phyloP scores from a whole-genome alignment of 35 echinoderm and acorn worm genomes.

The Stichopus chloronotus region DNA sequence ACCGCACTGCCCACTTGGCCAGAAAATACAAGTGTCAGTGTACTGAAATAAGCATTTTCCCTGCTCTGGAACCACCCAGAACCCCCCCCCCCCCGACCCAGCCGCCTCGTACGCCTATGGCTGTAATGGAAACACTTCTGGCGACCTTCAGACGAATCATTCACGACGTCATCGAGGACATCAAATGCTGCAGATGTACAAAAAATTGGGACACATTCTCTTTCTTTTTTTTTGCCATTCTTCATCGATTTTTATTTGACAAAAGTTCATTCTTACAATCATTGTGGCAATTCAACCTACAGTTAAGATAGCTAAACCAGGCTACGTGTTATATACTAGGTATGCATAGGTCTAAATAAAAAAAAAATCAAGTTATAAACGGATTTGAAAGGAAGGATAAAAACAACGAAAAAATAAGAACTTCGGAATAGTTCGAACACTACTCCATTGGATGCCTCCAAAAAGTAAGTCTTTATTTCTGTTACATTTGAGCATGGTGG shows the following conservation, averaged over 20 bases:
- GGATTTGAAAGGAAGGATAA: constrained; percentile 27
- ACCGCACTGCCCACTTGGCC: too few relatives aligned
- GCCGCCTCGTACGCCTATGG: too few relatives aligned
- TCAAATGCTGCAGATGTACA: too few relatives aligned
- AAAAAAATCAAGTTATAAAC: constrained; percentile 24
- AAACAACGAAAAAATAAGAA: background rate
- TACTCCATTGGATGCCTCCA: background rate
- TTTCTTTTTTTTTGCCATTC: background rate
- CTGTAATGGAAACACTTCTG: too few relatives aligned
- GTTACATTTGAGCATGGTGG: too few relatives aligned
- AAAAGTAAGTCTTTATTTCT: background rate
- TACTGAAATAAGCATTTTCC: too few relatives aligned
- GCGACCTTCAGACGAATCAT: too few relatives aligned
- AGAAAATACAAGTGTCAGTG: too few relatives aligned
- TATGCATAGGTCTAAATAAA: constrained; percentile 52
- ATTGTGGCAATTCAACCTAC: constrained; percentile 22
- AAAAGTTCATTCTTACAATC: constrained; percentile 41
- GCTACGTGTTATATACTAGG: constrained; percentile 50
- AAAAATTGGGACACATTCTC: too few relatives aligned
- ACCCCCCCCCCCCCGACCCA: too few relatives aligned
- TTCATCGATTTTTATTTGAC: constrained; percentile 43
- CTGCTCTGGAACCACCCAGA: too few relatives aligned
- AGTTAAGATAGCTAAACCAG: constrained; percentile 26
- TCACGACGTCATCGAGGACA: too few relatives aligned
- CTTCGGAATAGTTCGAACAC: background rate